These are phyloP conservation scores for Polypterus bichir DNA, from an alignment of 2,113 vertebrate genomes.

Conservation along the genomic window DNA sequence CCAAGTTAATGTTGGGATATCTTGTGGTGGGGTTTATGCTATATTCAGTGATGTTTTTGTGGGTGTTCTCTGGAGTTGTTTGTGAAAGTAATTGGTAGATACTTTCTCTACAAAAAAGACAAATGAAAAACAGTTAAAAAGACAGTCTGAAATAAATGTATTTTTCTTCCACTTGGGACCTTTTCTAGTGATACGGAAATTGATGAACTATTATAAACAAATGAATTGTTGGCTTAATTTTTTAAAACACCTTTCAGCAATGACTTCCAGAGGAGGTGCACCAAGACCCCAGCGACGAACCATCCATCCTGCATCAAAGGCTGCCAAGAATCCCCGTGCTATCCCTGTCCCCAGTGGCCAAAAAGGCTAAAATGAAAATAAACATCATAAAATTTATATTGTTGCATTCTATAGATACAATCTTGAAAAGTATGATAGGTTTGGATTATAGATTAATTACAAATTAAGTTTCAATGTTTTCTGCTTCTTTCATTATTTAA, in stretches of 20 bases:
- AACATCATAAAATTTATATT: conserved; percentile 1
- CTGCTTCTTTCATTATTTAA: too few species aligned
- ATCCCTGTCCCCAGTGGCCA: conserved; percentile 89
- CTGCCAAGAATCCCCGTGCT: conserved; percentile 77
- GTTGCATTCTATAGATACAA: too few species aligned
- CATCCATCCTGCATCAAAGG: conserved; percentile 83
- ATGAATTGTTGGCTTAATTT: too few species aligned
- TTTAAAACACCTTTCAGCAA: conserved; percentile 67
- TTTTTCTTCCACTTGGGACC: too few species aligned
- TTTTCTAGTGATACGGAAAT: too few species aligned
- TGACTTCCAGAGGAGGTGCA: conserved; percentile 51
- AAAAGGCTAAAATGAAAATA: conserved; percentile 63
- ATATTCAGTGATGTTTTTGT: conserved; percentile 65
- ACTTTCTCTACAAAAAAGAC: conserved; percentile 59
- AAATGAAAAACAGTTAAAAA: neutral
- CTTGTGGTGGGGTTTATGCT: conserved; percentile 76
- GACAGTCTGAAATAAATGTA: neutral
- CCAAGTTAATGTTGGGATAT: conserved; percentile 73
- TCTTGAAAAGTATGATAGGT: too few species aligned
- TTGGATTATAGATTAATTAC: too few species aligned
- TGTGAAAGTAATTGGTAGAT: conserved; percentile 83
- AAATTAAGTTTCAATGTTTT: too few species aligned
- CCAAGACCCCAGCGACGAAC: conserved; percentile 75
- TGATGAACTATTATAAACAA: too few species aligned
- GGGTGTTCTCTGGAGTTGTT: conserved; percentile 81